A percentile compares a stretch with the other conserved stretches of the same genome.
Conservation (phyloP, 2,888 invertebrate genomes). For the Stenurella melanura region DNA sequence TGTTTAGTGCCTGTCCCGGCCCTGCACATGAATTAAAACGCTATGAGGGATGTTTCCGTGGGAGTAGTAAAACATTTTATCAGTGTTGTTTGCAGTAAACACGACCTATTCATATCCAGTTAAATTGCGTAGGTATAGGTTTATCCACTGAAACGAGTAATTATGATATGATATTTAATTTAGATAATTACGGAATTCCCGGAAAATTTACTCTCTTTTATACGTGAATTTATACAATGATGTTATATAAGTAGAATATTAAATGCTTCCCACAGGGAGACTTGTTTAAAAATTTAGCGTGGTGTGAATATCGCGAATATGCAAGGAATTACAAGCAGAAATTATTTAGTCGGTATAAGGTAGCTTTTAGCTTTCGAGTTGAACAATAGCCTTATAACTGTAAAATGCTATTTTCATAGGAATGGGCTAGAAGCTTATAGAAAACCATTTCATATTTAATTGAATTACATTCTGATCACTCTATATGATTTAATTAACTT, state of each 20-base stretch:
- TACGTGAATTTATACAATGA: neutral
- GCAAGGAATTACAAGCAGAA: neutral
- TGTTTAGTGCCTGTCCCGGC: neutral
- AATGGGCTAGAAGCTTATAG: no score
- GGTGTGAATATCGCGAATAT: neutral
- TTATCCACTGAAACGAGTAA: constrained; percentile 16
- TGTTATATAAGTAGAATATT: neutral
- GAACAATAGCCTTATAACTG: no score
- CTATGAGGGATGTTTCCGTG: constrained; percentile 21
- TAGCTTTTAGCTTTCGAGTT: no score
- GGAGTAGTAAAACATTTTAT: constrained; percentile 35
- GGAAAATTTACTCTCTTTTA: neutral
- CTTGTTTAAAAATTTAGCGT: neutral
- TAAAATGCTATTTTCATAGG: no score
- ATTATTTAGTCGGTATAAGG: no score
- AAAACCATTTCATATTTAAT: no score
- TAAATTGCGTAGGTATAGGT: constrained; percentile 34
- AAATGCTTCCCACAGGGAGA: neutral
- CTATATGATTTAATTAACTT: no score
- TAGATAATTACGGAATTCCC: constrained; percentile 14
- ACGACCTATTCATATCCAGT: constrained; percentile 10
- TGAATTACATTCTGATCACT: no score
- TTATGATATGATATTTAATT: constrained; percentile 30
- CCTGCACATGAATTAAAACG: constrained; percentile 6
- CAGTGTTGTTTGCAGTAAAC: constrained; percentile 31